Percentiles rank a stretch among this genome's conserved stretches.
Conservation (phyloP, 2,888 invertebrate species). For the Empis stercorea region DNA sequence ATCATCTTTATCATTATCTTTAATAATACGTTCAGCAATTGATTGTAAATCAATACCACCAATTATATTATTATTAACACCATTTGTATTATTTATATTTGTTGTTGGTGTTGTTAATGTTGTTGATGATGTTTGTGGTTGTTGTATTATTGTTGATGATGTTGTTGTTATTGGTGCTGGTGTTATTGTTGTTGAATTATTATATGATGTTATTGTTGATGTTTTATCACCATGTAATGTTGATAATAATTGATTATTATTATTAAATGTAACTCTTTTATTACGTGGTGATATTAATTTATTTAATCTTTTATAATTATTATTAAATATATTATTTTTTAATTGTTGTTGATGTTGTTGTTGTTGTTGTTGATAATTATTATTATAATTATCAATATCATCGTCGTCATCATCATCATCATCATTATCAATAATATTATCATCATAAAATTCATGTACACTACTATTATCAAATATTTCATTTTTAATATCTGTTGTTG, state of each 20-base stretch:
- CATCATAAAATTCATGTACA: neutral
- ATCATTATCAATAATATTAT: neutral
- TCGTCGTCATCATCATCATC: neutral
- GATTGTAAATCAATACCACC: slow-evolving; percentile 10
- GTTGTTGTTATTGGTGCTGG: neutral
- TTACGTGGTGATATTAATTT: too few species aligned
- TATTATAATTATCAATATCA: neutral
- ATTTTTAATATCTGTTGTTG: neutral
- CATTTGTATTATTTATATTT: neutral
- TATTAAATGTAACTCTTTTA: too few species aligned
- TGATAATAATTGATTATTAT: too few species aligned
- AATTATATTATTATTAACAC: too few species aligned
- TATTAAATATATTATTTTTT: too few species aligned
- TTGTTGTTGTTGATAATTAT: too few species aligned
- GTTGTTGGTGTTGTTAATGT: neutral
- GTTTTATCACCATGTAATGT: neutral
- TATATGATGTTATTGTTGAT: neutral
- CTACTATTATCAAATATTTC: neutral
- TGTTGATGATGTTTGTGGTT: neutral
- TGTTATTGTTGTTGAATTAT: neutral
- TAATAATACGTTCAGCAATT: slow-evolving; percentile 18
- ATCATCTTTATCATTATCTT: slow-evolving; percentile 21
- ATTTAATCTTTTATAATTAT: too few species aligned
- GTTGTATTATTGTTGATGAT: neutral
- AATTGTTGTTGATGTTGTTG: too few species aligned